Evolutionary conservation across 2,113 vertebrate species (phyloP), one percentile per base, ranked within the genome.

Genomic region (Paralichthys olivaceus): DNA sequence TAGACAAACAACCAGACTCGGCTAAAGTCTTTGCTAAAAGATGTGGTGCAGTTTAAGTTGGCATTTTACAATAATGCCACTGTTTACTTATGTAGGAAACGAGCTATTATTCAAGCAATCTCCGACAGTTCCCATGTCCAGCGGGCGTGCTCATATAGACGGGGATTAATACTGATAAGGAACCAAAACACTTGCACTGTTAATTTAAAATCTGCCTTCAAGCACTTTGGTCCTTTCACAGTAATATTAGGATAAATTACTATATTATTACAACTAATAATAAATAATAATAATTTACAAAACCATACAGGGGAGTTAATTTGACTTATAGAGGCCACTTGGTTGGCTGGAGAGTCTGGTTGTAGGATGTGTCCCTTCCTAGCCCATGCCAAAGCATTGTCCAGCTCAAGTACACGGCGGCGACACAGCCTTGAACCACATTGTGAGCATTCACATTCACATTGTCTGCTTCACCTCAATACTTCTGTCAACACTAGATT

Each of bases 361-460:
- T 76, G 34, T 77, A 75, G 85, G 77, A 85, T 73, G 79, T 93
- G 90, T 87, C 72, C 75, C 79, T 91, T 94, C 86, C 84, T 84
- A 77, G 82, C 81, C 80, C 63, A 65, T 84, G 77, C 83, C 72
- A 83, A 80, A 80, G 87, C 81, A 94, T 93, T 94, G 94, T 94
- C 80, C 76, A 70, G 77, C 75, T 86, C 64, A 89, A 89, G 85
- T 88, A 89, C 84, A 84, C 85, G 80, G 71, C 64, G 34, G 88
- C 77, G 87, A 91, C 91, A 87, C 82, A 92, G 89, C 94, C 94
- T 93, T 94, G 93, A 94, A 93, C 91, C 84, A 72, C 87, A 91
- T 84, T 89, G 90, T 87, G 65, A 86, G 83, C 37, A 79, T 76
- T 75, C 56, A 29, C 77, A 70, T 58, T 68, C 78, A 78, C 73